Evolutionary conservation across 2,797 vertebrate genomes (phyloP), one percentile per base, ranked within the genome.

Genomic region (Nothura maculosa): DNA sequence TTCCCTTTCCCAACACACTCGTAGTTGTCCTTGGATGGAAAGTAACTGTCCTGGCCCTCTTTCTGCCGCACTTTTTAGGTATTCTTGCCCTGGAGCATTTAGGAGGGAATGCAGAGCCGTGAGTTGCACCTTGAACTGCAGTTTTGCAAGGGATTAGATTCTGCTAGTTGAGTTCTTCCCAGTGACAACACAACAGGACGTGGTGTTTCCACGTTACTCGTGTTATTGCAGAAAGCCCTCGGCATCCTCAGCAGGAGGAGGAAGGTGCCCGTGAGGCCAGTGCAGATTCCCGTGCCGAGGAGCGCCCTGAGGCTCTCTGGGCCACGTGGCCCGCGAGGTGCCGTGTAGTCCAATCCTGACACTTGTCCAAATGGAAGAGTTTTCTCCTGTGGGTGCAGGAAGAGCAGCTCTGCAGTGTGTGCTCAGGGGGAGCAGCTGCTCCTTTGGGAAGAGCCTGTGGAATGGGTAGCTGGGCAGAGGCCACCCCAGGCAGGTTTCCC

Each of bases 141-240:
- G 0, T 57, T 76, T 82, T 57, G 48, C 42, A 54, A 66, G n/a
- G 34, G 66, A 64, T 1, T 69, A 9, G 36, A 73, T 43, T 70
- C 16, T 28, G 10, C 8, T 32, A 0, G 63, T 85, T 81, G 47
- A 62, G 0, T 9, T 50, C 28, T 63, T 85, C 17, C 6, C 27
- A 5, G 32, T 17, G 28, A 20, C 54, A 20, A 14, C 25, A 3
- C 21, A 24, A 3, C 21, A 24, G 63, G 19, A 27, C 0, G 2
- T 50, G 68, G 20, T 38, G 20, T 77, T 80, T 58, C 77, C 48
- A 63, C 4, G 21, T 77, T 22, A 1, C 10, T n/a, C 19, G 48
- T 15, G 34, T 8, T 40, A 0, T 57, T 57, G 14, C 42, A 42
- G 61, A n/a, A 66, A 38, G 34, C 1, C 7, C 14, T 62, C 16